Percentiles rank a stretch among this genome's conserved stretches.
phyloP scores from a whole-genome alignment of 2,113 vertebrate species.

The Cochlearius cochlearius region DNA sequence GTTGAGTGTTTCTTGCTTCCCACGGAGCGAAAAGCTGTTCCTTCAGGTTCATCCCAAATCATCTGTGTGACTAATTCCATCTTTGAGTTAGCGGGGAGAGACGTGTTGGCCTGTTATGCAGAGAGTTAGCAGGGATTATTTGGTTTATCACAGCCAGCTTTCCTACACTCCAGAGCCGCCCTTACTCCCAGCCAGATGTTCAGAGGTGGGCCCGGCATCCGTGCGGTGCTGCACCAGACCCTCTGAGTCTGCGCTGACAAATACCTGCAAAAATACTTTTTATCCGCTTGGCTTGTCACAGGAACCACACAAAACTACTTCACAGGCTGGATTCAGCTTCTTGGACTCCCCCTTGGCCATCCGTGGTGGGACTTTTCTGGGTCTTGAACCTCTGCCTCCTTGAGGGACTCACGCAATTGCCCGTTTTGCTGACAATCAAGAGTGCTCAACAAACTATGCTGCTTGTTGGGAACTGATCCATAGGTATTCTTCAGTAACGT shows the following conservation, averaged over 20 bases:
- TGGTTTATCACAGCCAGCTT: slow-evolving; percentile 11
- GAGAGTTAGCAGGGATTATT: not conserved
- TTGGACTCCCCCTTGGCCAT: not conserved
- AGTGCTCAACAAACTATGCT: not conserved
- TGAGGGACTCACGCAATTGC: not conserved
- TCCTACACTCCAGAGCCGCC: not conserved
- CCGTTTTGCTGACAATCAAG: not conserved
- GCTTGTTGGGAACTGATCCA: not conserved
- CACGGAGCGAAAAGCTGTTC: not conserved
- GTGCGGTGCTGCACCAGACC: not conserved
- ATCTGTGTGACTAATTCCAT: not conserved
- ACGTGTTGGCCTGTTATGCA: fast-evolving
- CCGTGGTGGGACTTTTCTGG: not conserved
- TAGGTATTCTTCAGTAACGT: not conserved
- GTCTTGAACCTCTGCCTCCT: not conserved
- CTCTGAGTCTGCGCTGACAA: not conserved
- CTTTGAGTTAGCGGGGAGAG: not conserved
- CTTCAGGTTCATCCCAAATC: slow-evolving; percentile 8
- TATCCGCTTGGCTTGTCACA: not conserved
- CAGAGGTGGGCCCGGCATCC: not conserved
- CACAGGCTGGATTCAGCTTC: not conserved
- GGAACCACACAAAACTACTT: not conserved
- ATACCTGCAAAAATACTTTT: not conserved
- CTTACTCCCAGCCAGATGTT: slow-evolving; percentile 18
- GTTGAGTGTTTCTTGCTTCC: slow-evolving; percentile 1